A percentile compares a stretch with the other conserved stretches of the same genome.
These are phyloP conservation scores for Hirtodrosophila alboralis DNA, from an alignment of 2,888 invertebrate genomes.

Conservation along the genomic window DNA sequence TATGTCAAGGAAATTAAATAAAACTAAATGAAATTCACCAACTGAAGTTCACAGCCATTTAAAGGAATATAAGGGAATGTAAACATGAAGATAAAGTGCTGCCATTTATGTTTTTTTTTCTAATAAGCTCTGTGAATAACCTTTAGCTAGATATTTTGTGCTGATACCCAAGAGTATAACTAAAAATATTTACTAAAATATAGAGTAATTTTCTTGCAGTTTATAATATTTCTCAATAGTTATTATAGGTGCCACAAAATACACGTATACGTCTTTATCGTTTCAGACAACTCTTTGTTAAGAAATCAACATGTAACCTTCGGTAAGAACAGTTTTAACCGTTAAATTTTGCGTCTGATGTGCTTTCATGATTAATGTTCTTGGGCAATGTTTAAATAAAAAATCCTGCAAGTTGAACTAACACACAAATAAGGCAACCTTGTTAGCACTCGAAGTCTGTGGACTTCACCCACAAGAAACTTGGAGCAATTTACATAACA, in stretches of 20 bases:
- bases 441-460: slow-evolving; percentile 68
- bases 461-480: slow-evolving; percentile 63
- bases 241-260: too few species aligned
- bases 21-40: not conserved
- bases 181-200: too few species aligned
- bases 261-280: too few species aligned
- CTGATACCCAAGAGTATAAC: too few species aligned
- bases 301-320: slow-evolving; percentile 33
- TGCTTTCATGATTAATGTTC: slow-evolving; percentile 59
- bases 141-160: too few species aligned
- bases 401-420: slow-evolving; percentile 41
- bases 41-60: slow-evolving; percentile 31
- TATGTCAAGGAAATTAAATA: slow-evolving; percentile 11
- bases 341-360: slow-evolving; percentile 26
- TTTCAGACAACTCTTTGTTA: slow-evolving; percentile 12
- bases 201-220: too few species aligned
- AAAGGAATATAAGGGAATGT: too few species aligned
- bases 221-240: too few species aligned
- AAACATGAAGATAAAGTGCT: too few species aligned
- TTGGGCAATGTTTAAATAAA: slow-evolving; percentile 30
- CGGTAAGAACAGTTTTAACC: slow-evolving; percentile 29
- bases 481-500: slow-evolving; percentile 69
- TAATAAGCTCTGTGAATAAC: too few species aligned
- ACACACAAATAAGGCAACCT: slow-evolving; percentile 46
- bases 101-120: too few species aligned